A percentile compares a stretch with the other conserved stretches of the same genome.
These are phyloP conservation scores for Rhingia campestris DNA, from an alignment of 2,888 invertebrate species.

Conservation along the genomic window DNA sequence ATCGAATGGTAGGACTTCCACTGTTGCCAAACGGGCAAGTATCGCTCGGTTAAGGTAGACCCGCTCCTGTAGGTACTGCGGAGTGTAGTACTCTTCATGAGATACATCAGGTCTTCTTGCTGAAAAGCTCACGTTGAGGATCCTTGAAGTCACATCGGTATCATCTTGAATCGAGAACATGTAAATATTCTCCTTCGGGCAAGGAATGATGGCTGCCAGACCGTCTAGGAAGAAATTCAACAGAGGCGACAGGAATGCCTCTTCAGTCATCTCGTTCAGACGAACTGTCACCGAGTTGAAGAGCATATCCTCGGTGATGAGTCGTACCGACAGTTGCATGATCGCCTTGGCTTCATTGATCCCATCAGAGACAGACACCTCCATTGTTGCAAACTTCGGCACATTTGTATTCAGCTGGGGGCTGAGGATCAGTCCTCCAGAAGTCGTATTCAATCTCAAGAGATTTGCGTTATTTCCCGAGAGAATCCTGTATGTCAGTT, in stretches of 20 bases:
- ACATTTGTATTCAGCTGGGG: constrained; percentile 98
- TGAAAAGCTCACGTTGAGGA: constrained; percentile 96
- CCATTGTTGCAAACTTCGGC: constrained; percentile 95
- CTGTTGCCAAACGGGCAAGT: constrained; percentile 92
- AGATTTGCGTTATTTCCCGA: constrained; percentile 97
- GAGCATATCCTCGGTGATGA: constrained; percentile 97
- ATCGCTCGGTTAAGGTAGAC: constrained; percentile 96
- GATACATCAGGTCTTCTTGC: constrained; percentile 92
- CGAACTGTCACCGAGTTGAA: constrained; percentile 96
- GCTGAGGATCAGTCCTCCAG: constrained; percentile 93
- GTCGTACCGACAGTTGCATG: constrained; percentile 94
- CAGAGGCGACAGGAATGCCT: constrained; percentile 94
- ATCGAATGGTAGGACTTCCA: constrained; percentile 96
- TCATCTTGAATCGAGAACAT: constrained; percentile 97
- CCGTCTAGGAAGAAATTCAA: constrained; percentile 94
- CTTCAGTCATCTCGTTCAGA: constrained; percentile 95
- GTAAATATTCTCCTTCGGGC: constrained; percentile 95
- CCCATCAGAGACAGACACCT: constrained; percentile 96
- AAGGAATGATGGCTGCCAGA: constrained; percentile 94
- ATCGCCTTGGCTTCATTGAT: constrained; percentile 96
- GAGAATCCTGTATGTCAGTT: constrained; percentile 90
- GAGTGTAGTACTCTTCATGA: constrained; percentile 90
- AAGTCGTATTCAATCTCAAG: constrained; percentile 91
- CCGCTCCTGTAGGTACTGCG: constrained; percentile 94
- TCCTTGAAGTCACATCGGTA: constrained; percentile 92